A percentile compares a stretch with the other conserved stretches of the same genome.
phyloP scores from a whole-genome alignment of 2,888 invertebrate genomes.

The Nomada fabriciana region DNA sequence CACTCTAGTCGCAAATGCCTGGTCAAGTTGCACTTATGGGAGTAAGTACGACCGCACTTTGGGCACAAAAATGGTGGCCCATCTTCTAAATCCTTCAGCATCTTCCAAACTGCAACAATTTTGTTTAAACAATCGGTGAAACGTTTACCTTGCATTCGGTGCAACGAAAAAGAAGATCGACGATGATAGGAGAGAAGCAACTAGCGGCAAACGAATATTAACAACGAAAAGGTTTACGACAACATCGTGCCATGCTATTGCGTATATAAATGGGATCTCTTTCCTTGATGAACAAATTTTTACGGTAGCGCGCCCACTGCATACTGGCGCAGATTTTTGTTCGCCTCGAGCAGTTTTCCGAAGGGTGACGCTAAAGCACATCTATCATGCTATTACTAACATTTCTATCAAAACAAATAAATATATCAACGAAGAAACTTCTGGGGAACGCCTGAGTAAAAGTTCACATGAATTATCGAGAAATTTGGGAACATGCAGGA shows the following conservation, averaged over 20 bases:
- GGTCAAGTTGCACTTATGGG: slow-evolving; percentile 80
- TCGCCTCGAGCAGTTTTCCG: not conserved
- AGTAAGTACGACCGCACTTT: slow-evolving; percentile 80
- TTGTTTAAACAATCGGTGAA: slow-evolving; percentile 34
- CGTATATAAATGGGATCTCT: not conserved
- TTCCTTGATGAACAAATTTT: not conserved
- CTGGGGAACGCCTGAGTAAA: not conserved
- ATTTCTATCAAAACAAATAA: not conserved
- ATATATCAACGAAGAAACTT: no score
- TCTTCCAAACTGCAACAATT: slow-evolving; percentile 73
- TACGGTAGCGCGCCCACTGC: no score
- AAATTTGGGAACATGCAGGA: not conserved
- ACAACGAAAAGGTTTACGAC: not conserved
- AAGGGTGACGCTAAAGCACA: not conserved
- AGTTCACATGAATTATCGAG: not conserved
- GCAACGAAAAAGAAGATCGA: slow-evolving; percentile 3
- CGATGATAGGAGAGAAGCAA: slow-evolving; percentile 48
- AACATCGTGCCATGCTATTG: slow-evolving; percentile 53
- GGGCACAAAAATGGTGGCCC: slow-evolving; percentile 79
- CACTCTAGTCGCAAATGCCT: slow-evolving; percentile 82
- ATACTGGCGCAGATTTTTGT: not conserved
- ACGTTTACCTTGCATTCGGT: not conserved
- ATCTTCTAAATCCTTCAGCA: slow-evolving; percentile 71
- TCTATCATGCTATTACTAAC: slow-evolving; percentile 20
- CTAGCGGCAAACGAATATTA: slow-evolving; percentile 35